Evolutionary conservation across 2,113 vertebrate genomes (phyloP).

Genomic region (Tachuris rubrigastra): DNA sequence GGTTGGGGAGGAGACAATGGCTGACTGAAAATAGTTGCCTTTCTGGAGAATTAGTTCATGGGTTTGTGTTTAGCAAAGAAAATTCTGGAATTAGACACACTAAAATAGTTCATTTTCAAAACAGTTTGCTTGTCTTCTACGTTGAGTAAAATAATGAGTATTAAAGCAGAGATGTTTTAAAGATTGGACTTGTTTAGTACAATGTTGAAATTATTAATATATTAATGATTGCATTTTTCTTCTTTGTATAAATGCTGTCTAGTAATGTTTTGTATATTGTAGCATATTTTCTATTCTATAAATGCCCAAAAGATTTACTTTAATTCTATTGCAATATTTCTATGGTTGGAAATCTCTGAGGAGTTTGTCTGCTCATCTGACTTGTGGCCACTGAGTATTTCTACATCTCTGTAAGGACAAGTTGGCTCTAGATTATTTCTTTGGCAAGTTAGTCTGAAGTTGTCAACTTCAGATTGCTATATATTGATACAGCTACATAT

Average conservation of each 20-base stretch:
- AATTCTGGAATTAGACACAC: not conserved
- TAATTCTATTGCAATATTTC: not conserved
- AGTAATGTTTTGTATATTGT: not conserved
- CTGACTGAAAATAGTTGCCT: not conserved
- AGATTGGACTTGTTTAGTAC: not conserved
- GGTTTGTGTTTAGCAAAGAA: not conserved
- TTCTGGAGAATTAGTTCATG: not conserved
- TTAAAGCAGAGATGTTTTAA: not conserved
- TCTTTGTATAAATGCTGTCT: not conserved
- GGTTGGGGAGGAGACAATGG: not conserved
- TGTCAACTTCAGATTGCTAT: not conserved
- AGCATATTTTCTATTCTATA: not conserved
- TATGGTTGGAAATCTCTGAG: not conserved
- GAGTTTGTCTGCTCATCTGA: not conserved
- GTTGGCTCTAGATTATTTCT: not conserved
- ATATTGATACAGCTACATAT: not conserved
- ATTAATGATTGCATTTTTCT: not conserved
- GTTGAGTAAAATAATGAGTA: not conserved
- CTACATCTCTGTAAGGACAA: not conserved
- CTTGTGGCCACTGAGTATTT: not conserved
- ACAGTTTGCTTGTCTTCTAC: not conserved
- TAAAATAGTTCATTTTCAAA: not conserved
- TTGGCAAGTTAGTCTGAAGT: not conserved
- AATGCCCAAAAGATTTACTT: not conserved
- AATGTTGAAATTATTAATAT: not conserved